A percentile compares a stretch with the other conserved stretches of the same genome.
phyloP scores from a whole-genome alignment of 1,140 invertebrate genomes.

The Cephus cinctus region DNA sequence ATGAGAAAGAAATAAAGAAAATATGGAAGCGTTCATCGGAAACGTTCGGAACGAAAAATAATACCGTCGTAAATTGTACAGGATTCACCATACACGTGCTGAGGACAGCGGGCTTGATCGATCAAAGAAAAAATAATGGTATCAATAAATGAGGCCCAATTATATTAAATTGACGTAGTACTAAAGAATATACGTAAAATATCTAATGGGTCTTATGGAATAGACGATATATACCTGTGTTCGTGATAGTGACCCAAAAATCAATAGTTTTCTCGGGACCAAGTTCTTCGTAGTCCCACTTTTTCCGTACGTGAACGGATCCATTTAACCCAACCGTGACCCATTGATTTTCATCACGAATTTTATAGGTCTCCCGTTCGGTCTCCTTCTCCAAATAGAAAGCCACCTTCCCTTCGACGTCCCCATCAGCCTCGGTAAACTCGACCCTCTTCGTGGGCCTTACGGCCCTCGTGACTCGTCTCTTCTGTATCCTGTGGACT shows the following conservation, averaged over 20 bases:
- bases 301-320: conserved; percentile 89
- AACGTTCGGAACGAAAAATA: conserved; percentile 10
- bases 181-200: too few species aligned
- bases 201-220: too few species aligned
- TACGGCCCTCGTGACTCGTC: conserved; percentile 82
- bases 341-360: conserved; percentile 91
- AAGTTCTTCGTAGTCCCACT: conserved; percentile 95
- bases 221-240: conserved; percentile 82
- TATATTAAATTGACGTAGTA: too few species aligned
- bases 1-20: not conserved
- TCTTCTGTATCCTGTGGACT: conserved; percentile 70
- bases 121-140: too few species aligned
- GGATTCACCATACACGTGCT: too few species aligned
- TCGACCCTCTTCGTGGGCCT: conserved; percentile 89
- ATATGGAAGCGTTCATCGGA: not conserved
- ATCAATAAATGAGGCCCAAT: conserved; percentile 66
- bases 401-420: conserved; percentile 81
- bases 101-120: too few species aligned
- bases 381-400: conserved; percentile 91
- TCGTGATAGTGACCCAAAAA: conserved; percentile 94
- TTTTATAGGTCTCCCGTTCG: conserved; percentile 89
- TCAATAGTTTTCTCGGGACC: conserved; percentile 95
- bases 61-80: too few species aligned
- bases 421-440: conserved; percentile 87
- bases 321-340: conserved; percentile 89